Evolutionary conservation across 2,888 invertebrate genomes (phyloP).

Genomic region (Serripes groenlandicus): DNA sequence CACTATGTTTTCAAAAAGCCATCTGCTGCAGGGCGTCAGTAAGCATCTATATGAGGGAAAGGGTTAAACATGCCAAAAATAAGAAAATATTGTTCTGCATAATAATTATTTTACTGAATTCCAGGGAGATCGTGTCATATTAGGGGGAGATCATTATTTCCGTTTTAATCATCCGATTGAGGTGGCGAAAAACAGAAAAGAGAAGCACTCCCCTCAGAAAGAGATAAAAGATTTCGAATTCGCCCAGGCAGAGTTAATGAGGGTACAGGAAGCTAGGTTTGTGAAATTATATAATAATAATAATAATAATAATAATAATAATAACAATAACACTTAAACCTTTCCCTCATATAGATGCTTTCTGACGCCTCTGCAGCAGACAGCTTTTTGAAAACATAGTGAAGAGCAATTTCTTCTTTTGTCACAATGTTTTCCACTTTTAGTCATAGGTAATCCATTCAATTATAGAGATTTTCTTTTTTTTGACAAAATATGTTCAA

Average conservation of each 20-base stretch:
- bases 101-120: neutral
- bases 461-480: no score
- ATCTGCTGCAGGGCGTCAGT: no score
- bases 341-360: neutral
- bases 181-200: conserved; percentile 72
- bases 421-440: neutral
- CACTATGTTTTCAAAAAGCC: neutral
- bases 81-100: no score
- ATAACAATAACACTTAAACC: no score
- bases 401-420: neutral
- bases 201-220: conserved; percentile 51
- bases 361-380: neutral
- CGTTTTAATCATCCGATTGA: conserved; percentile 83
- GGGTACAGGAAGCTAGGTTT: conserved; percentile 75
- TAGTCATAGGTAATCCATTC: no score
- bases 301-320: no score
- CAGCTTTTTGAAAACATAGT: neutral
- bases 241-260: conserved; percentile 83
- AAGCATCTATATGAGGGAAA: no score
- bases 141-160: conserved; percentile 86
- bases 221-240: conserved; percentile 85
- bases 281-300: neutral
- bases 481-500: no score
- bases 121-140: conserved; percentile 85
- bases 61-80: no score